Conservation (phyloP, 2,888 invertebrate genomes). For the Saturnia pavonia region DNA sequence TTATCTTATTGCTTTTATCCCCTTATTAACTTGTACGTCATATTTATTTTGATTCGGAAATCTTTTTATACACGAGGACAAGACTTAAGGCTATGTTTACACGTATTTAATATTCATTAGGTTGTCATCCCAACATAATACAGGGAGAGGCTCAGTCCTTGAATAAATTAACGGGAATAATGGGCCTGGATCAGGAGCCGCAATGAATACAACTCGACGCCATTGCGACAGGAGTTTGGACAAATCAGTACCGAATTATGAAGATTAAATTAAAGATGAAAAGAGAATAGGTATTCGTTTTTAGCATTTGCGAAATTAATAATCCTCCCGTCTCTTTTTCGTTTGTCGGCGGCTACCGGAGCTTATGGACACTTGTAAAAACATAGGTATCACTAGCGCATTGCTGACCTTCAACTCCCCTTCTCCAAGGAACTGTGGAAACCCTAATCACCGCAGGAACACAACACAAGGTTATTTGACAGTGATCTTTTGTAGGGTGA, state of each 20-base stretch:
- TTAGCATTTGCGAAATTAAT: neutral
- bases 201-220: slow-evolving; percentile 13
- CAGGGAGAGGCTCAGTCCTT: slow-evolving; percentile 28
- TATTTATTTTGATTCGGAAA: neutral
- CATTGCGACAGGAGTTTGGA: neutral
- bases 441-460: too few relatives aligned
- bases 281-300: neutral
- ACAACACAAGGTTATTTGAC: too few relatives aligned
- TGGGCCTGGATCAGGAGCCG: slow-evolving; percentile 16
- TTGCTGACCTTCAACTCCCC: too few relatives aligned
- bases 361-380: too few relatives aligned
- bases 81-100: slow-evolving; percentile 28
- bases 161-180: slow-evolving; percentile 31
- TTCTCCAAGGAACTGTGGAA: too few relatives aligned
- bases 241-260: neutral
- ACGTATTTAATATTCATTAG: slow-evolving; percentile 33
- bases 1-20: neutral
- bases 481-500: too few relatives aligned
- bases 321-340: too few relatives aligned
- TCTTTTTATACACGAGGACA: slow-evolving; percentile 15
- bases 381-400: too few relatives aligned
- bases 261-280: neutral
- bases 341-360: too few relatives aligned
- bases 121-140: slow-evolving; percentile 30
- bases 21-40: neutral